Evolutionary conservation across 2,888 invertebrate genomes (phyloP).

Genomic region (Trachelus troglodyta): DNA sequence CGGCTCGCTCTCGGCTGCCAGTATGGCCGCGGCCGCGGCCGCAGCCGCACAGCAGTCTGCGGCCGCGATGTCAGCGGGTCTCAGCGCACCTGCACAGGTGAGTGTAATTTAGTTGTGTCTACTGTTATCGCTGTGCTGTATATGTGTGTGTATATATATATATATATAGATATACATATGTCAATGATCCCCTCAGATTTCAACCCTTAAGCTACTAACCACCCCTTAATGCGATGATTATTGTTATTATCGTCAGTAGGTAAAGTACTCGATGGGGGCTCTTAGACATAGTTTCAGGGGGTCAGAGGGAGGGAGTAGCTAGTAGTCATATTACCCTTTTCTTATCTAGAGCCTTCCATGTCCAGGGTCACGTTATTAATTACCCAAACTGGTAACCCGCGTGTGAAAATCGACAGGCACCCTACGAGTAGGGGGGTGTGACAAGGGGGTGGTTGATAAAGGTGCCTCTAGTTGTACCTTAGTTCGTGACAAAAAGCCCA

Average conservation of each 20-base stretch:
- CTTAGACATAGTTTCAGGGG: no score
- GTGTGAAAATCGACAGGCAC: slow-evolving; percentile 1
- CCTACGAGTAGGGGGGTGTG: background rate
- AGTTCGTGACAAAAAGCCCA: background rate
- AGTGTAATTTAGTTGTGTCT: slow-evolving; percentile 35
- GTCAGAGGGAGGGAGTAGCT: no score
- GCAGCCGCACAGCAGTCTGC: slow-evolving; percentile 77
- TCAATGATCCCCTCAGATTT: no score
- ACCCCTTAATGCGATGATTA: no score
- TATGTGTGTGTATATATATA: no score
- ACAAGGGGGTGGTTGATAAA: background rate
- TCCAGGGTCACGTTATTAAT: background rate
- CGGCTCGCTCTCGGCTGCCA: slow-evolving; percentile 78
- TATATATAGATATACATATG: no score
- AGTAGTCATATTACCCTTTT: no score
- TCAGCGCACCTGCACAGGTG: slow-evolving; percentile 77
- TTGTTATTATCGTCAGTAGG: no score
- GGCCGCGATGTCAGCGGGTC: slow-evolving; percentile 75
- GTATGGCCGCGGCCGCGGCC: slow-evolving; percentile 79
- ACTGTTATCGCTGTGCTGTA: no score
- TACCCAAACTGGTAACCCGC: background rate
- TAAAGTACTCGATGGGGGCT: no score
- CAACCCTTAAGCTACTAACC: no score
- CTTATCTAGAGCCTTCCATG: no score
- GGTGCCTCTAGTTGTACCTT: background rate